Conservation (phyloP, 2,113 vertebrate genomes). For the Heterotis niloticus region DNA sequence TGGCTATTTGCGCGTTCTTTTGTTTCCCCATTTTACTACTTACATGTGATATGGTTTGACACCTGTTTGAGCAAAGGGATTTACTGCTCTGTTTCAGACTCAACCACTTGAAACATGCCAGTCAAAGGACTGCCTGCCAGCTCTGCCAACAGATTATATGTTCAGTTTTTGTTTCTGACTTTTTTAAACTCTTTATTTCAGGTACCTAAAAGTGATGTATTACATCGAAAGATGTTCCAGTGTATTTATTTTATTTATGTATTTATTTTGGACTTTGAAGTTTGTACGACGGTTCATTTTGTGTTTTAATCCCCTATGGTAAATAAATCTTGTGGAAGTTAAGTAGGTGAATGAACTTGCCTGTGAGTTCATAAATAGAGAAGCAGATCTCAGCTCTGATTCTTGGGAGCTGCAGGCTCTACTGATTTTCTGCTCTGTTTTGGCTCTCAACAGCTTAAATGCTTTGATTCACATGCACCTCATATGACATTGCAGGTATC, state of each 20-base stretch:
- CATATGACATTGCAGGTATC: background rate
- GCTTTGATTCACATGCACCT: too few species aligned
- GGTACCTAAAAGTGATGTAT: background rate
- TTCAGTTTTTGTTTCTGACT: background rate
- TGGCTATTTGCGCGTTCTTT: background rate
- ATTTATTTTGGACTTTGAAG: background rate
- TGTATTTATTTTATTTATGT: background rate
- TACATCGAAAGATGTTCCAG: background rate
- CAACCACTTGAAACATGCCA: slow-evolving; percentile 16
- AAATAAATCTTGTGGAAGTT: slow-evolving; percentile 37
- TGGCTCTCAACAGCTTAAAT: background rate
- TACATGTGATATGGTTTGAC: slow-evolving; percentile 2
- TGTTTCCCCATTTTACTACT: background rate
- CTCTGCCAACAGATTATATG: background rate
- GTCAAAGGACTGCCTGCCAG: background rate
- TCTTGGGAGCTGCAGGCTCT: background rate
- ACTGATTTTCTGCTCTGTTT: background rate
- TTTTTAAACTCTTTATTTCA: background rate
- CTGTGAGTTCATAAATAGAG: background rate
- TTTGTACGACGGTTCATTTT: slow-evolving; percentile 1
- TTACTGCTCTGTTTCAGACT: background rate
- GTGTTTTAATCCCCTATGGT: slow-evolving; percentile 13
- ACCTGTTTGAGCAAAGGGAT: slow-evolving; percentile 6
- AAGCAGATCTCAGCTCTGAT: background rate
- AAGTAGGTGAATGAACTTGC: slow-evolving; percentile 3